Evolutionary conservation across 2,888 invertebrate genomes (phyloP).

Genomic region (Electrophaes corylata): DNA sequence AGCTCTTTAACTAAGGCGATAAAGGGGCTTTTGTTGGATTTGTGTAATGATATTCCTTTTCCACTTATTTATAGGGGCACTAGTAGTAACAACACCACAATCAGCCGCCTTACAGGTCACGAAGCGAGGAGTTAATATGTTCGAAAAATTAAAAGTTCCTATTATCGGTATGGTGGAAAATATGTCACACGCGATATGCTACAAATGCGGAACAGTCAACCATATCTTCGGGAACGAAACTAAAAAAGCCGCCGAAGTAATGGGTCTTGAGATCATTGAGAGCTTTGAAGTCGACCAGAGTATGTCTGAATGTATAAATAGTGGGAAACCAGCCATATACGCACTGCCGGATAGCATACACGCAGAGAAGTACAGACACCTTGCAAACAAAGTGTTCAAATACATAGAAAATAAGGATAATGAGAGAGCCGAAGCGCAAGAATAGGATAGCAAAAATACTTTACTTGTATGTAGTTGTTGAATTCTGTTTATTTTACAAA

Average conservation of each 20-base stretch:
- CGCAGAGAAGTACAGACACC: constrained; percentile 73
- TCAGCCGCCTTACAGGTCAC: constrained; percentile 94
- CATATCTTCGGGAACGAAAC: constrained; percentile 90
- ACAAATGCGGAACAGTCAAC: constrained; percentile 89
- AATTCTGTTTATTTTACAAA: constrained; percentile 60
- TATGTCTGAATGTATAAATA: constrained; percentile 88
- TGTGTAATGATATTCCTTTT: background rate
- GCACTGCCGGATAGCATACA: constrained; percentile 84
- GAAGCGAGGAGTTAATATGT: constrained; percentile 94
- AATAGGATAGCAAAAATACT: constrained; percentile 50
- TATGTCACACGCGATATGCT: constrained; percentile 92
- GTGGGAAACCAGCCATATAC: constrained; percentile 90
- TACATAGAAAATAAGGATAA: constrained; percentile 70
- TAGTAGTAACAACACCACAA: constrained; percentile 97
- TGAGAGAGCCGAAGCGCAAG: constrained; percentile 55
- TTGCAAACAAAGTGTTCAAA: constrained; percentile 77
- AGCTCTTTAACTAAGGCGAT: too few relatives aligned
- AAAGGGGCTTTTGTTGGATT: background rate
- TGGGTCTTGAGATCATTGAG: constrained; percentile 87
- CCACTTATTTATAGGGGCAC: constrained; percentile 83
- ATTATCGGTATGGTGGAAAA: constrained; percentile 96
- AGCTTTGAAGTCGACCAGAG: constrained; percentile 89
- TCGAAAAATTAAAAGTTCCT: constrained; percentile 91
- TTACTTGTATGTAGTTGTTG: constrained; percentile 52
- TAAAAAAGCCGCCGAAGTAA: constrained; percentile 84